These are phyloP conservation scores for Paramormyrops hopkinsi DNA, from an alignment of 2,797 vertebrate genomes.

Conservation along the genomic window DNA sequence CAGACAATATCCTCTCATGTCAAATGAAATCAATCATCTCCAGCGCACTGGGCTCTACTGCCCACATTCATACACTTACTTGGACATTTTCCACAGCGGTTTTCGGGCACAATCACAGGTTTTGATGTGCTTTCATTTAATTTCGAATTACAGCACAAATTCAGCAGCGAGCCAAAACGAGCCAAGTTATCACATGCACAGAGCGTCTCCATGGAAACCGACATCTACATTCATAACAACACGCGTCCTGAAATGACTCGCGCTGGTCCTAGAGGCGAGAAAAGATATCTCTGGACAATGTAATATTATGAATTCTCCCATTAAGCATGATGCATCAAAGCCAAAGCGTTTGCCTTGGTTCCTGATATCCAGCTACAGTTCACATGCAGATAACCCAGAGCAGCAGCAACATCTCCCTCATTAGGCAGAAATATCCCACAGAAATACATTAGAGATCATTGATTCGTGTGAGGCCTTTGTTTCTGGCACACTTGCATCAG, in stretches of 20 bases:
- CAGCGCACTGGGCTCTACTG: background rate
- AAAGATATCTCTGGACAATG: constrained; percentile 1
- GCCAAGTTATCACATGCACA: background rate
- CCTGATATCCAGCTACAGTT: background rate
- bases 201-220: background rate
- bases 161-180: background rate
- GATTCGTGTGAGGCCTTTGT: background rate
- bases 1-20: background rate
- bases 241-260: background rate
- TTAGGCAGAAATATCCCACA: background rate
- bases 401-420: background rate
- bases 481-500: background rate
- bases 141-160: background rate
- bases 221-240: constrained; percentile 9
- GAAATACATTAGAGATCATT: background rate
- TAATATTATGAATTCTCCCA: background rate
- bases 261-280: background rate
- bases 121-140: background rate
- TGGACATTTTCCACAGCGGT: background rate
- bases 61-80: background rate
- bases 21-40: background rate
- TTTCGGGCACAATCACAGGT: background rate
- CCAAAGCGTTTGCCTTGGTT: background rate
- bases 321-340: background rate
- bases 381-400: background rate